A percentile compares a stretch with the other conserved stretches of the same genome.
Conservation (phyloP, 2,797 vertebrate genomes). For the Antennarius maculatus region DNA sequence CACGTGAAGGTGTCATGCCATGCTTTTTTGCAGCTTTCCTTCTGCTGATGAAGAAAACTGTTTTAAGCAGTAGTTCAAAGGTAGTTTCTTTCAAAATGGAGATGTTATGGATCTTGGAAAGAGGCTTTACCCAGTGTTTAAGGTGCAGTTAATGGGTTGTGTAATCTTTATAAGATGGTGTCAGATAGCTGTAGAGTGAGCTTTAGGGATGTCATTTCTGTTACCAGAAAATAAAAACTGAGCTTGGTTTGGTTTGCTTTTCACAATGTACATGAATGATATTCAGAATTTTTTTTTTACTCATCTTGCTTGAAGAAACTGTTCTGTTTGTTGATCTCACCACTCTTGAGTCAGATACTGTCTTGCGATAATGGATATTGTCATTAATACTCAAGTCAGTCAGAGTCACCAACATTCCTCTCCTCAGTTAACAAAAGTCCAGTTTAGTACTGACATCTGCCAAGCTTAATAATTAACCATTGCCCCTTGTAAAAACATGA, state of each 20-base stretch:
- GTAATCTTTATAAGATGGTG: slow-evolving; percentile 73
- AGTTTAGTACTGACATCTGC: not conserved
- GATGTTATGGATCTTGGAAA: slow-evolving; percentile 50
- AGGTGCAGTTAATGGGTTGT: slow-evolving; percentile 72
- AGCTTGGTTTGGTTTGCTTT: slow-evolving; percentile 33
- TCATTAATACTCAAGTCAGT: slow-evolving; percentile 3
- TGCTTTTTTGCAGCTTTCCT: slow-evolving; percentile 35
- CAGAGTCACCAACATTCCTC: too few species aligned
- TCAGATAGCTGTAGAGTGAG: slow-evolving; percentile 56
- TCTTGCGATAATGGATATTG: not conserved
- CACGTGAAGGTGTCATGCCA: slow-evolving; percentile 52
- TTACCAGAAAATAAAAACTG: slow-evolving; percentile 47
- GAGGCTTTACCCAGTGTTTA: slow-evolving; percentile 62
- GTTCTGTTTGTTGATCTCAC: not conserved
- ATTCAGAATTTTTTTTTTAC: not conserved
- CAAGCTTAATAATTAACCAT: not conserved
- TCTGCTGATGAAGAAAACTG: slow-evolving; percentile 26
- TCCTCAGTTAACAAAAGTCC: too few species aligned
- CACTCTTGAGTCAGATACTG: too few species aligned
- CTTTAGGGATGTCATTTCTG: slow-evolving; percentile 56
- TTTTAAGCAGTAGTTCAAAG: slow-evolving; percentile 60
- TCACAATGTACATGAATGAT: not conserved
- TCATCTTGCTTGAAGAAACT: not conserved
- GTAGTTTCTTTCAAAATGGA: slow-evolving; percentile 62
- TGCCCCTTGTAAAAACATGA: not conserved